These are phyloP conservation scores for Brachymystax lenok DNA, from an alignment of 2,797 vertebrate genomes.

Conservation along the genomic window DNA sequence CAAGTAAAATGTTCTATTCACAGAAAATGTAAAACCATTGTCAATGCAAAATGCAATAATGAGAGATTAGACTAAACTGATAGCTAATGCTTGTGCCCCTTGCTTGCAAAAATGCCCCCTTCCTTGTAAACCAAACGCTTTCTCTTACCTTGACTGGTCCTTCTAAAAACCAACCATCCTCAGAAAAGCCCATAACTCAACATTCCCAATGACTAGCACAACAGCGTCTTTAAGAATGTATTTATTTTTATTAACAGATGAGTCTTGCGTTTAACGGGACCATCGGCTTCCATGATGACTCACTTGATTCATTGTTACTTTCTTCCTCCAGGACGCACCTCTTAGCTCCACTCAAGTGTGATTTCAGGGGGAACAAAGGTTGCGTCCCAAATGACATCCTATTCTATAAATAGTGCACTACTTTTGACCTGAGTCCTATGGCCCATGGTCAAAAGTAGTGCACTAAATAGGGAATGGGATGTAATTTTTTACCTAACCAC, in stretches of 20 bases:
- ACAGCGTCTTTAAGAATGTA: neutral
- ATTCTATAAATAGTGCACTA: neutral
- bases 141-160: neutral
- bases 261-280: neutral
- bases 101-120: neutral
- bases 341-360: neutral
- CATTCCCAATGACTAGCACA: neutral
- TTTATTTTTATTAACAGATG: neutral
- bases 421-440: neutral
- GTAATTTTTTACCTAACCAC: neutral
- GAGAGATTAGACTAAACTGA: neutral
- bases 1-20: neutral
- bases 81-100: neutral
- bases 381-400: neutral
- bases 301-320: neutral
- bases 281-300: neutral
- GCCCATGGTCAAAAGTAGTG: neutral
- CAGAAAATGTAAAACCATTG: neutral
- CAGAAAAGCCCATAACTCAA: neutral
- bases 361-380: neutral
- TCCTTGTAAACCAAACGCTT: neutral
- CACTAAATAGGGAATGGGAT: neutral
- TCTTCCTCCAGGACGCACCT: neutral
- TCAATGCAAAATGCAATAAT: neutral
- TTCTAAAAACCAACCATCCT: neutral